Evolutionary conservation across 92 coral and sea anemone genomes (phyloP).

Genomic region (Paragorgia papillata): DNA sequence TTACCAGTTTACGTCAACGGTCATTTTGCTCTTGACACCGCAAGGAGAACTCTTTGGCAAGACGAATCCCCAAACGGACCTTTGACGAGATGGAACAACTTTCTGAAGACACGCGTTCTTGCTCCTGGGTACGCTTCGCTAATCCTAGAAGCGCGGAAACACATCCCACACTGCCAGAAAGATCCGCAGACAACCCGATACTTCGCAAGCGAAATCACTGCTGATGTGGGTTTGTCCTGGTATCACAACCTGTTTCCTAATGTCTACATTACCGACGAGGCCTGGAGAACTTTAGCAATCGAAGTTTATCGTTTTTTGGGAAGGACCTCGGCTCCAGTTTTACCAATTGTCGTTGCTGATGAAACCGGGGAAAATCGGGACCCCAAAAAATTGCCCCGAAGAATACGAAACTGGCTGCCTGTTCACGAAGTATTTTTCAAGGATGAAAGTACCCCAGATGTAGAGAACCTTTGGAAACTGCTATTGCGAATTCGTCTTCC

Average conservation of each 20-base stretch:
- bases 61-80: constrained; percentile 42
- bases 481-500: constrained; percentile 57
- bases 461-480: constrained; percentile 54
- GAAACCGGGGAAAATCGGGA: not conserved
- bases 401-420: not conserved
- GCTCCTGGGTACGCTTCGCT: constrained; percentile 62
- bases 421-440: constrained; percentile 2
- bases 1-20: constrained; percentile 84
- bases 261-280: constrained; percentile 47
- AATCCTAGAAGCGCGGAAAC: constrained; percentile 46
- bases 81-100: constrained; percentile 64
- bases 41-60: constrained; percentile 62
- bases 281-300: constrained; percentile 61
- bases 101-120: constrained; percentile 49
- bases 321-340: constrained; percentile 17
- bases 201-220: not conserved
- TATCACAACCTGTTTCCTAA: constrained; percentile 67
- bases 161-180: not conserved
- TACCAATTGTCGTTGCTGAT: constrained; percentile 53
- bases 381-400: not conserved
- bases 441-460: constrained; percentile 65
- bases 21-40: constrained; percentile 68
- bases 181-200: constrained; percentile 1
- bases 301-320: constrained; percentile 53
- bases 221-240: constrained; percentile 60